These are phyloP conservation scores for Crotalus viridis DNA, from an alignment of 2,113 vertebrate genomes.

Conservation along the genomic window DNA sequence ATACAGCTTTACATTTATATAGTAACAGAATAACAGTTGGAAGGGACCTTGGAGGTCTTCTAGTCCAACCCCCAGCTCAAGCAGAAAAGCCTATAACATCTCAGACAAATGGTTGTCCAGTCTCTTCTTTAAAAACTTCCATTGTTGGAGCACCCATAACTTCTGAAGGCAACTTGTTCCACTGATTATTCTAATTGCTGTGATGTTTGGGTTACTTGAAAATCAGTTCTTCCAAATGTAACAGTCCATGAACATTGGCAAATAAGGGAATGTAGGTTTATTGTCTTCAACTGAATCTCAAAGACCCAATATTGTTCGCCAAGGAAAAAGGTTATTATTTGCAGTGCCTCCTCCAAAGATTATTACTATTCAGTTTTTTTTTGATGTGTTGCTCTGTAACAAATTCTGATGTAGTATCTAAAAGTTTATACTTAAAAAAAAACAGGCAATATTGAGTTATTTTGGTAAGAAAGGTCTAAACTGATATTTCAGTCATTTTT, in stretches of 20 bases:
- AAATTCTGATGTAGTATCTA: neutral
- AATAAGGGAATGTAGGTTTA: neutral
- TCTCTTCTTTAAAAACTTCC: too few relatives aligned
- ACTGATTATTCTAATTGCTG: neutral
- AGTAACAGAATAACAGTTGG: neutral
- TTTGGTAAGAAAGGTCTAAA: constrained; percentile 8
- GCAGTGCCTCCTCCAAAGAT: neutral
- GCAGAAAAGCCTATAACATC: neutral
- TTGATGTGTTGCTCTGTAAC: neutral
- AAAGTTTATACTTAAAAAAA: neutral
- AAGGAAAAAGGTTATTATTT: neutral
- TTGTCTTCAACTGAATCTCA: neutral
- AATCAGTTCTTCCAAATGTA: neutral
- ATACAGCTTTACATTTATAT: neutral
- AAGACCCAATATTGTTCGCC: neutral
- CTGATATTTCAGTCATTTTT: constrained; percentile 37
- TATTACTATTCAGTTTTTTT: neutral
- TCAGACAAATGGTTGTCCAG: too few relatives aligned
- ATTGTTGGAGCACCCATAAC: too few relatives aligned
- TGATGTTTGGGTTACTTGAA: neutral
- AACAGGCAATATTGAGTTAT: neutral
- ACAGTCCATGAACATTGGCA: neutral
- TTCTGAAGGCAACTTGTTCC: too few relatives aligned
- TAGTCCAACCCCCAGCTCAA: neutral
- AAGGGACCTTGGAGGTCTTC: neutral